Base-by-base conservation (phyloP, 2,113 vertebrate genomes). In the Leuciscus idus region DNA sequence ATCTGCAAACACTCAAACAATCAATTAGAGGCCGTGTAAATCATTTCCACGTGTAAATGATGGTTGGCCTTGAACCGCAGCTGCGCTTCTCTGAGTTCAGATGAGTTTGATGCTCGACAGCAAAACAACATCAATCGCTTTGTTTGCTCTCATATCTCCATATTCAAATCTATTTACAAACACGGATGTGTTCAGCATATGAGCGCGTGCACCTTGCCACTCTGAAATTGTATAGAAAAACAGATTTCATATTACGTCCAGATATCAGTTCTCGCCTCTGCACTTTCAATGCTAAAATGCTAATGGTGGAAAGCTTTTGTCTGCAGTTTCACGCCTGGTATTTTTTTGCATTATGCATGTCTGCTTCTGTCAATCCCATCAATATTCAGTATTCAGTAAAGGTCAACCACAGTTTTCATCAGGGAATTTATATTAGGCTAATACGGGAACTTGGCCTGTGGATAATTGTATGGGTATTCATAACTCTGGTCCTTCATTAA, bases 401-500 rank as follows among this genome's bases (percentile, higher is more conserved):
- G 74, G 59, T 86, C 84, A 82, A 85, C 26, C 72, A 6, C 28
- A 15, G 81, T 59, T 79, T 73, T 46, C 52, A 66, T 59, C 74
- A 36, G 78, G 61, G 73, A 50, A 86, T 84, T 61, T 46, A 81
- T 86, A 86, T 86, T 70, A 81, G 74, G 62, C 76, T 55, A 86
- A 81, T 87, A 17, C 15, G 9, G 73, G 30, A 57, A 72, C 81
- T 88, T 13, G 87, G 50, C 73, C 15, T 26, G 61, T 75, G 64
- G 62, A 88, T 84, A 84, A 88, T 64, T 85, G 90, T 83, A 91
- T 93, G 90, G 92, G 92, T 94, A 94, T 92, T 94, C 90, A 94
- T 93, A 48, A 1, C 61, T 77, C 73, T 85, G 13, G 21, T 21
- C 17, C 46, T 36, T 84, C 57, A 84, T 81, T 89, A 92, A 90